Percentiles rank a stretch among this genome's conserved stretches.
Conservation (phyloP, 2,888 invertebrate genomes). For the Tiphia femorata region DNA sequence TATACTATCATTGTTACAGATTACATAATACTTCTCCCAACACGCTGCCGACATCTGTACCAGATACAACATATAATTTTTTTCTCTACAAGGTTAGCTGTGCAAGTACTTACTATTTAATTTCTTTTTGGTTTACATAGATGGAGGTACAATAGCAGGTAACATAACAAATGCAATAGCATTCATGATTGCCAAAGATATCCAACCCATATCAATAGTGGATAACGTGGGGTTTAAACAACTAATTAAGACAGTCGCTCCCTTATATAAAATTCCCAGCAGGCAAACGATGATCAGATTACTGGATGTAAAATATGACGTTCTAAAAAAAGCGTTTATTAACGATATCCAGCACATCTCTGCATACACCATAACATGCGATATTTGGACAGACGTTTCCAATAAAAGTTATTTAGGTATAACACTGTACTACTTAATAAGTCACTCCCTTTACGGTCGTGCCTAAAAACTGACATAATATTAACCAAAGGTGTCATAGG, state of each 20-base stretch:
- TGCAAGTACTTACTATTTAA: no score
- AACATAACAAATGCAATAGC: background rate
- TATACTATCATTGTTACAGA: no score
- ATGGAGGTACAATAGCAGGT: background rate
- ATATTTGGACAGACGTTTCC: slow-evolving; percentile 7
- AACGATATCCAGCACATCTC: no score
- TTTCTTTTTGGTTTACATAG: background rate
- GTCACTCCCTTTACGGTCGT: no score
- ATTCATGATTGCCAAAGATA: slow-evolving; percentile 8
- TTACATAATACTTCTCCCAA: no score
- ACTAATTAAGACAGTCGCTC: background rate
- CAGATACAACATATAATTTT: no score
- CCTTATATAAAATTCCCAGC: background rate
- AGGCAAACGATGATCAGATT: slow-evolving; percentile 4
- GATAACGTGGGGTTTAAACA: background rate
- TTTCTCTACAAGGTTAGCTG: no score
- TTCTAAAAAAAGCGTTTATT: no score
- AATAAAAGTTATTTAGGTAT: slow-evolving; percentile 2
- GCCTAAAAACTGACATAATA: no score
- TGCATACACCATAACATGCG: background rate
- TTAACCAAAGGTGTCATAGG: background rate
- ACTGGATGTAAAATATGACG: no score
- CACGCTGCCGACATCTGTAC: no score
- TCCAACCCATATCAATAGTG: background rate
- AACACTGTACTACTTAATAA: background rate